These are phyloP conservation scores for Chrysogorgia sp. DNA, from an alignment of 92 coral and sea anemone species.

Conservation along the genomic window DNA sequence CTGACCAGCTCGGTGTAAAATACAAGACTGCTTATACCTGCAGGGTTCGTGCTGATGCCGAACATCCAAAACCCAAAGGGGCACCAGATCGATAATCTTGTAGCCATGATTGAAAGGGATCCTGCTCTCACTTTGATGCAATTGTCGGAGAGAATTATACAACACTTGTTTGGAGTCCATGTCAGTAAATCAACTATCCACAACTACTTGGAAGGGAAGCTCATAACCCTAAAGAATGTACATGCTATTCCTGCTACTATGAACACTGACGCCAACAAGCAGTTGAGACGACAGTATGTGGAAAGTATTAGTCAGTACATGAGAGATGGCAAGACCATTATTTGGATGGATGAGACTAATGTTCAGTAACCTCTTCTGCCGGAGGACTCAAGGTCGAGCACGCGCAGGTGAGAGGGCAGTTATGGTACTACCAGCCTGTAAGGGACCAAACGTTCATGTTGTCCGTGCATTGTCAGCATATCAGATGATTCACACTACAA, in stretches of 20 bases:
- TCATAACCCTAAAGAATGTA: conserved; percentile 52
- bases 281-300: conserved; percentile 33
- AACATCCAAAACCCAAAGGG: conserved; percentile 37
- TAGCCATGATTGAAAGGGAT: conserved; percentile 34
- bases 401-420: conserved; percentile 38
- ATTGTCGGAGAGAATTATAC: conserved; percentile 35
- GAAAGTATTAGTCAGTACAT: conserved; percentile 38
- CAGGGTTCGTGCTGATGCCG: conserved; percentile 28
- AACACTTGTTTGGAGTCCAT: conserved; percentile 19
- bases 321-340: conserved; percentile 42
- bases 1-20: conserved; percentile 31
- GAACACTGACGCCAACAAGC: conserved; percentile 47
- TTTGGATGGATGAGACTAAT: conserved; percentile 36
- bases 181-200: conserved; percentile 56
- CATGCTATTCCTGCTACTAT: conserved; percentile 56
- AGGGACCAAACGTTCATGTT: conserved; percentile 39
- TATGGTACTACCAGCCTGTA: conserved; percentile 30
- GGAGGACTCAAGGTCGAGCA: conserved; percentile 36
- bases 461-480: conserved; percentile 42
- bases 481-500: conserved; percentile 40
- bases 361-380: conserved; percentile 35
- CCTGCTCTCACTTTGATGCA: conserved; percentile 35
- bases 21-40: conserved; percentile 36
- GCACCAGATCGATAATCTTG: conserved; percentile 33
- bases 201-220: too few relatives aligned